Percentiles rank a stretch among this genome's conserved stretches.
Conservation (phyloP, 2,113 vertebrate species). For the Theristicus caerulescens region DNA sequence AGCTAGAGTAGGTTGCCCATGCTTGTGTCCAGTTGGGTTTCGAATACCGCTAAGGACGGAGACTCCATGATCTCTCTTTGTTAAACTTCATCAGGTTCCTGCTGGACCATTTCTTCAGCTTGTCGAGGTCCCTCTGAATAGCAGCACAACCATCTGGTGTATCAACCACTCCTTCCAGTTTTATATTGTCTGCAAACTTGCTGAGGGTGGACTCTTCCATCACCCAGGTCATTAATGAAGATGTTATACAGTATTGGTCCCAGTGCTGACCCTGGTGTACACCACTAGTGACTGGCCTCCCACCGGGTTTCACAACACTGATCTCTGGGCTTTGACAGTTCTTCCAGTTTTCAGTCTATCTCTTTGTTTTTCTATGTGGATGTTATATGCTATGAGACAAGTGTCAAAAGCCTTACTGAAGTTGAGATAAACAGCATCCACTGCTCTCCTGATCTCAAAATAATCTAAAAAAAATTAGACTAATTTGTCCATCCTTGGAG, state of each 20-base stretch:
- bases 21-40: neutral
- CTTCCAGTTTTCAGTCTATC: neutral
- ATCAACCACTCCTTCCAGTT: neutral
- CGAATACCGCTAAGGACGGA: neutral
- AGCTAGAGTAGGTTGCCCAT: neutral
- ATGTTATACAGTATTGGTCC: neutral
- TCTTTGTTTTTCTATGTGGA: neutral
- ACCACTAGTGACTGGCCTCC: neutral
- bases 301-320: rapidly evolving
- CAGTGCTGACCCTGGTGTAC: neutral
- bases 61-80: neutral
- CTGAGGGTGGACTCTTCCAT: neutral
- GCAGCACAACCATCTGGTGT: neutral
- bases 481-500: neutral
- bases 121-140: neutral
- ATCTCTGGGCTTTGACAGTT: neutral
- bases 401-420: neutral
- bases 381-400: neutral
- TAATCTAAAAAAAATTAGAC: neutral
- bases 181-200: neutral
- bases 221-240: neutral
- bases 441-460: neutral
- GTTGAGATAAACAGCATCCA: neutral
- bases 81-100: neutral
- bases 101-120: neutral